Evolutionary conservation across 2,113 vertebrate genomes (phyloP).

Genomic region (Toxotes chatareus): DNA sequence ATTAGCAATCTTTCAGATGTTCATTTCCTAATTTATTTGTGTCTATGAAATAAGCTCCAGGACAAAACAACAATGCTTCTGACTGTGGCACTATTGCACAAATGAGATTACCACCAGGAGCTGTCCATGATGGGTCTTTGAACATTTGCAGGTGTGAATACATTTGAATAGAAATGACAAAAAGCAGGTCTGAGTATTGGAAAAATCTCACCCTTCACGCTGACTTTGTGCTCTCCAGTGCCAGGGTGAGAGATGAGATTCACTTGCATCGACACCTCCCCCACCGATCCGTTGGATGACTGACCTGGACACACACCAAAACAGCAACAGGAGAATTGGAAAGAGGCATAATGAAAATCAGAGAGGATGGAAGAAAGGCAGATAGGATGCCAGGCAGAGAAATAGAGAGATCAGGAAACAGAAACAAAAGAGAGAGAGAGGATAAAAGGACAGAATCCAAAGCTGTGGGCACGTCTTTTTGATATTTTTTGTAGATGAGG

Average conservation of each 20-base stretch:
- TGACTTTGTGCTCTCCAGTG: slow-evolving; percentile 97
- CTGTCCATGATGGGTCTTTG: slow-evolving; percentile 24
- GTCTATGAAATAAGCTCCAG: not conserved
- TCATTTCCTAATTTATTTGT: slow-evolving; percentile 22
- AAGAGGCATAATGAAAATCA: slow-evolving; percentile 53
- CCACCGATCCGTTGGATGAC: slow-evolving; percentile 89
- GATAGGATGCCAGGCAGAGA: slow-evolving; percentile 28
- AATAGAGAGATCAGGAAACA: slow-evolving; percentile 20
- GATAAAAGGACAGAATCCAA: slow-evolving; percentile 40
- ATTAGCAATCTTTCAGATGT: slow-evolving; percentile 28
- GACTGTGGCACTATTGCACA: not conserved
- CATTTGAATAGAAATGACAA: slow-evolving; percentile 35
- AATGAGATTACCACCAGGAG: slow-evolving; percentile 8
- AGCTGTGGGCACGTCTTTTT: slow-evolving; percentile 26
- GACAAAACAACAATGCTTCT: slow-evolving; percentile 1
- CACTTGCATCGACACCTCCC: slow-evolving; percentile 95
- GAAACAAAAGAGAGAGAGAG: slow-evolving; percentile 20
- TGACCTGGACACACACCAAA: slow-evolving; percentile 74
- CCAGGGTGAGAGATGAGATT: slow-evolving; percentile 93
- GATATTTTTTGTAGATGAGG: not conserved
- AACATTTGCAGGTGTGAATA: slow-evolving; percentile 24
- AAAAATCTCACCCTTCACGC: slow-evolving; percentile 90
- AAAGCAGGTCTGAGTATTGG: slow-evolving; percentile 14
- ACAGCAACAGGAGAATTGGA: slow-evolving; percentile 67
- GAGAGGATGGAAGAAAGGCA: slow-evolving; percentile 25